Conservation (phyloP, 2,888 invertebrate species). For the Oscheius myriophilus region DNA sequence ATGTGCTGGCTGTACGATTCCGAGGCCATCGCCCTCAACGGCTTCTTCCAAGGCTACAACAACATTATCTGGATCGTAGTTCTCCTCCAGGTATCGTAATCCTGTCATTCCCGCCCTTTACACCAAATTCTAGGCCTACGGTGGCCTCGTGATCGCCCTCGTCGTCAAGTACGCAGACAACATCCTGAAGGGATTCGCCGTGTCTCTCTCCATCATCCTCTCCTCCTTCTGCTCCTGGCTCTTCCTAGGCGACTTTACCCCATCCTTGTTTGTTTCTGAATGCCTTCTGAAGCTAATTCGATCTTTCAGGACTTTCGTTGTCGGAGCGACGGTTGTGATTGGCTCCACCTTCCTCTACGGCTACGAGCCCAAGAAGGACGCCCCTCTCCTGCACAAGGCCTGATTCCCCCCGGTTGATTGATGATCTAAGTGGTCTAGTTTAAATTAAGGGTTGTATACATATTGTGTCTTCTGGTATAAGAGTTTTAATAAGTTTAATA, state of each 20-base stretch:
- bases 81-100: slow-evolving; percentile 71
- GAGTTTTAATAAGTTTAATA: slow-evolving; percentile 4
- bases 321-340: slow-evolving; percentile 73
- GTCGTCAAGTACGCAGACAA: slow-evolving; percentile 77
- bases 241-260: slow-evolving; percentile 73
- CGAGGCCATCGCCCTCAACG: slow-evolving; percentile 70
- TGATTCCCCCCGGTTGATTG: neutral
- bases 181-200: slow-evolving; percentile 76
- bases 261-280: slow-evolving; percentile 68
- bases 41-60: slow-evolving; percentile 75
- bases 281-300: neutral
- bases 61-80: slow-evolving; percentile 73
- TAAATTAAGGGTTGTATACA: neutral
- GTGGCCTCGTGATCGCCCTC: slow-evolving; percentile 75
- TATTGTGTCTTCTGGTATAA: neutral
- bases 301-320: slow-evolving; percentile 71
- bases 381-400: slow-evolving; percentile 20
- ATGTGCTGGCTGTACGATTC: slow-evolving; percentile 72
- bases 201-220: slow-evolving; percentile 74
- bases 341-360: slow-evolving; percentile 74
- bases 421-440: neutral
- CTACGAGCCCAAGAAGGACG: slow-evolving; percentile 60
- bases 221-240: slow-evolving; percentile 74
- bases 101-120: neutral
- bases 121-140: slow-evolving; percentile 71